Base-by-base conservation (phyloP, 2,797 vertebrate species). In the Momotus momota region DNA sequence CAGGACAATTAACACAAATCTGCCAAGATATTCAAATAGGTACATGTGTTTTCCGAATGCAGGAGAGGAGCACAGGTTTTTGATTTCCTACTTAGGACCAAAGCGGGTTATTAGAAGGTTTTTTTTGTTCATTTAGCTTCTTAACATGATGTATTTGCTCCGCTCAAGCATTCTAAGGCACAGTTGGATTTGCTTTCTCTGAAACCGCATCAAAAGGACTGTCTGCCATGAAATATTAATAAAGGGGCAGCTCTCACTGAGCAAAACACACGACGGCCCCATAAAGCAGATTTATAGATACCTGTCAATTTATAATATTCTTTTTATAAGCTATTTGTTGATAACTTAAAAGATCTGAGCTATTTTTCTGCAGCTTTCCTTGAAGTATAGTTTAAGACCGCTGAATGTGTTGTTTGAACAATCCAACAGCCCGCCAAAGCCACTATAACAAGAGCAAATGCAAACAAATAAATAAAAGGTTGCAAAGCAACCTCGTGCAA, bases 401-500 rank as follows among this genome's bases (percentile, higher is more conserved):
- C 23, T 3, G 33, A 81, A 35, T 33, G 35, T 21, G 57, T 52
- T 91, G 61, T 20, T 33, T 80, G 62, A 89, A 83, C 65, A 82
- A 85, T 11, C 43, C 54, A 79, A 46, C 23, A 46, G 55, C 43
- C 17, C 92, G 48, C 45, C 86, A 51, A 25, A 85, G 46, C 49
- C 64, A 45, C 5, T 77, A 25, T 23, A 86, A 79, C 6, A 6
- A 43, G 64, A 86, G 48, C 64, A 75, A 81, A 88, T 60, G 64
- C 71, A 90, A 96, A 94, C 74, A 87, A 84, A 85, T 86, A 96
- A 94, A 95, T 88, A 96, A 62, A 82, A 90, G 43, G 2, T 79
- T 92, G 88, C 67, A 89, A 82, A 94, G 89, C 45, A 41, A 95
- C 71, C 41, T 82, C 0, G 2, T 64, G n/a, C 71, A 87, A 85